These are phyloP conservation scores for Lateolabrax maculatus DNA, from an alignment of 2,797 vertebrate genomes.

Conservation along the genomic window DNA sequence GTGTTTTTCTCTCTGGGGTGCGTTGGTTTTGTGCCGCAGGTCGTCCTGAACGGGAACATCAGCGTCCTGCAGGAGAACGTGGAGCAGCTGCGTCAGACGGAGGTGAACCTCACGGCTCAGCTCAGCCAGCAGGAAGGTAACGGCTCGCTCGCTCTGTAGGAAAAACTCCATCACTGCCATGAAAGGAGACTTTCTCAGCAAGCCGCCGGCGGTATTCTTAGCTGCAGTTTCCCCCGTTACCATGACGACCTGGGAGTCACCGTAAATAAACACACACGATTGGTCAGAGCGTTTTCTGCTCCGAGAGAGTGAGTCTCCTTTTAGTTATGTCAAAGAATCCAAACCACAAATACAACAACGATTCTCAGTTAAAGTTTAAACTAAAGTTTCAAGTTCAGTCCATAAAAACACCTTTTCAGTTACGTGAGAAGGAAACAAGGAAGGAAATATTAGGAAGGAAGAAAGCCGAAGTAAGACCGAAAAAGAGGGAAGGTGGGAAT, in stretches of 20 bases:
- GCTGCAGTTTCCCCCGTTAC: conserved; percentile 71
- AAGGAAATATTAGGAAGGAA: too few species aligned
- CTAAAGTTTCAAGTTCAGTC: too few species aligned
- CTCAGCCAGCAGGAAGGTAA: conserved; percentile 78
- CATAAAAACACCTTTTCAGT: too few species aligned
- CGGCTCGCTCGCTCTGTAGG: conserved; percentile 28
- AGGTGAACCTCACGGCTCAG: conserved; percentile 77
- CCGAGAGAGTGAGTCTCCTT: neutral
- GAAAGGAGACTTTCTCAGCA: conserved; percentile 77
- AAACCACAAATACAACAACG: neutral
- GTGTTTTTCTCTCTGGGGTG: neutral
- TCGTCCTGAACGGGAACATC: conserved; percentile 73
- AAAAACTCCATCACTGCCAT: conserved; percentile 76
- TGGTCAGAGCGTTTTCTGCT: conserved; percentile 29
- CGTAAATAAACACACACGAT: conserved; percentile 71
- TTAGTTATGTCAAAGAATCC: conserved; percentile 1
- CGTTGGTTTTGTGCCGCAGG: conserved; percentile 64
- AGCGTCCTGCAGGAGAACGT: conserved; percentile 66
- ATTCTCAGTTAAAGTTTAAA: neutral
- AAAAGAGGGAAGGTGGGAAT: too few species aligned
- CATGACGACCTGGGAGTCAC: conserved; percentile 67
- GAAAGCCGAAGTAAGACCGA: too few species aligned
- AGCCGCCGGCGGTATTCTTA: conserved; percentile 69
- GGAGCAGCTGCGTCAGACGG: conserved; percentile 56
- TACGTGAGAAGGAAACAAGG: too few species aligned